A percentile compares a stretch with the other conserved stretches of the same genome.
Conservation (phyloP, 2,888 invertebrate genomes). For the Agrilus biguttatus region DNA sequence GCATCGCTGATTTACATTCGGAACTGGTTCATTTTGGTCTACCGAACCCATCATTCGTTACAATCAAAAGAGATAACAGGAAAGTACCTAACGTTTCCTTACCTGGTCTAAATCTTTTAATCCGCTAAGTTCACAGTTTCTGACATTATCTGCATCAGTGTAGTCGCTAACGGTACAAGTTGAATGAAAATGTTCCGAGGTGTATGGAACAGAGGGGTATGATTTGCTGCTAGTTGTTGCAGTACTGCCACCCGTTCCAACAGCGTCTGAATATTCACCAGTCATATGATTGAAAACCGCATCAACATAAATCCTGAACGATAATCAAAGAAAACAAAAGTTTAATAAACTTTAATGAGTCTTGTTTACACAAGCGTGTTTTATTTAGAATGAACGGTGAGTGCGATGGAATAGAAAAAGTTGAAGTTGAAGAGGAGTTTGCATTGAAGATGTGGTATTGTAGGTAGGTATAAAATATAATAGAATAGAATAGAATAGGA, state of each 20-base stretch:
- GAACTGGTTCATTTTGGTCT: no score
- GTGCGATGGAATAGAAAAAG: no score
- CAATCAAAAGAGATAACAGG: no score
- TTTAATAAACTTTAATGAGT: no score
- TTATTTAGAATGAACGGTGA: no score
- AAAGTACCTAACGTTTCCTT: not conserved
- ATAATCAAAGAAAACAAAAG: conserved; percentile 2
- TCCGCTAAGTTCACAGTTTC: conserved; percentile 39
- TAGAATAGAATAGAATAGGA: no score
- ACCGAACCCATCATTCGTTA: no score
- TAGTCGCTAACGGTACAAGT: conserved; percentile 52
- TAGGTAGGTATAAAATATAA: no score
- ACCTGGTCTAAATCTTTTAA: conserved; percentile 64
- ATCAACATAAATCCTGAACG: conserved; percentile 64
- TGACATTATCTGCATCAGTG: conserved; percentile 43
- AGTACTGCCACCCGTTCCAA: conserved; percentile 43
- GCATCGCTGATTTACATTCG: no score
- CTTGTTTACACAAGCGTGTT: no score
- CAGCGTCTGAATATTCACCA: conserved; percentile 30
- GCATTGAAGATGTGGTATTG: no score
- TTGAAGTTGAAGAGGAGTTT: no score
- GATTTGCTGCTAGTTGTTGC: conserved; percentile 31
- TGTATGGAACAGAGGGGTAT: conserved; percentile 50
- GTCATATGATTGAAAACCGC: conserved; percentile 84
- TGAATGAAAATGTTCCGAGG: conserved; percentile 51